Conservation (phyloP, 2,888 invertebrate genomes). For the Rhagonycha fulva region DNA sequence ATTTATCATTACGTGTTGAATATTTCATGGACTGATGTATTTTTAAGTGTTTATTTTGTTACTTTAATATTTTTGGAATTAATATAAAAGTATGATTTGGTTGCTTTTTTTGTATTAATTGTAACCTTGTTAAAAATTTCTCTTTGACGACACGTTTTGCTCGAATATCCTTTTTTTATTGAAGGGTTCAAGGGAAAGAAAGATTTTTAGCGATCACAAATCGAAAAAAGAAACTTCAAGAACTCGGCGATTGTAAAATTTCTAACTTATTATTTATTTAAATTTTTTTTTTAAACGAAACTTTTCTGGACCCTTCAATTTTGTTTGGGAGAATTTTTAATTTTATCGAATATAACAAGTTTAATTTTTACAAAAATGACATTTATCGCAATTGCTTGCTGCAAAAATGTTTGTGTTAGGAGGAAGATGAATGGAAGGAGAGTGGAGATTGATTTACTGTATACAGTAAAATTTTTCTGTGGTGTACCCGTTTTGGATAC, state of each 20-base stretch:
- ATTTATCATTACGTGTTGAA: neutral
- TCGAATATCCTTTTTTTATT: neutral
- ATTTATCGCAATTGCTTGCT: neutral
- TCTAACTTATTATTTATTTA: too few relatives aligned
- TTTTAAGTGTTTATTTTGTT: neutral
- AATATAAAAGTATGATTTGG: neutral
- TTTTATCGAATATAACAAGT: neutral
- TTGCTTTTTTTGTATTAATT: neutral
- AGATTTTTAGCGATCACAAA: too few relatives aligned
- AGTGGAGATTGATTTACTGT: neutral
- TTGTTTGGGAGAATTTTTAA: neutral
- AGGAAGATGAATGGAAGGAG: neutral
- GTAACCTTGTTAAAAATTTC: neutral
- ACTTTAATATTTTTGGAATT: neutral
- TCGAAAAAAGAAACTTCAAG: too few relatives aligned
- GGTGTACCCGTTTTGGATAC: neutral
- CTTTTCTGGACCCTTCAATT: too few relatives aligned
- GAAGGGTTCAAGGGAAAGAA: too few relatives aligned
- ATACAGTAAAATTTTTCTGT: neutral
- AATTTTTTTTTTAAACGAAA: too few relatives aligned
- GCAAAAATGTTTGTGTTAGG: neutral
- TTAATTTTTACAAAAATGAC: neutral
- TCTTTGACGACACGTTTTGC: neutral
- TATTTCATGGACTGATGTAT: neutral
- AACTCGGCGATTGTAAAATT: too few relatives aligned